Evolutionary conservation across 2,113 vertebrate species (phyloP).

Genomic region (Zosterops pallidus): DNA sequence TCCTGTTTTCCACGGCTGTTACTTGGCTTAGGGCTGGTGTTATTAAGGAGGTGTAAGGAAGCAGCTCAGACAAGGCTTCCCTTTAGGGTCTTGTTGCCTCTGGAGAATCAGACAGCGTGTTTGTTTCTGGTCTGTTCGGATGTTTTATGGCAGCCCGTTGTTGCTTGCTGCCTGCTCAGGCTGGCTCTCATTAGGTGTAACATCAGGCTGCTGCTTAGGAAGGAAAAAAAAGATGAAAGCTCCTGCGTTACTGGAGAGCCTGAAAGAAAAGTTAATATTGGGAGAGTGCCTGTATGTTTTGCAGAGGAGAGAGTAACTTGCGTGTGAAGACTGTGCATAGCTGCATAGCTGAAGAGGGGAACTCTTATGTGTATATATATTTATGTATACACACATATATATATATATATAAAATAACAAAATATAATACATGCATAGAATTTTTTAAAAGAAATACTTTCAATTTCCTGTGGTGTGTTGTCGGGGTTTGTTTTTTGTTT

Average conservation of each 20-base stretch:
- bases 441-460: background rate
- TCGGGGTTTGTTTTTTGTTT: no score
- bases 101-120: slow-evolving; percentile 24
- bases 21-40: slow-evolving; percentile 69
- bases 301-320: background rate
- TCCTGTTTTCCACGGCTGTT: slow-evolving; percentile 65
- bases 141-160: slow-evolving; percentile 35
- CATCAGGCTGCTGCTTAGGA: background rate
- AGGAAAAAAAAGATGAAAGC: slow-evolving; percentile 16
- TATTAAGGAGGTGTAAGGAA: slow-evolving; percentile 76
- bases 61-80: slow-evolving; percentile 70
- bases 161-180: background rate
- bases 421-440: background rate
- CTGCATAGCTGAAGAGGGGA: background rate
- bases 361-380: background rate
- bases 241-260: background rate
- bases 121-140: slow-evolving; percentile 51
- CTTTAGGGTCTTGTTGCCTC: slow-evolving; percentile 58
- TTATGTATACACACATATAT: background rate
- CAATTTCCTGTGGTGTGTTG: no score
- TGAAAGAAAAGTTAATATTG: background rate
- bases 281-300: rapidly evolving
- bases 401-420: background rate
- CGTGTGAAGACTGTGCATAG: rapidly evolving
- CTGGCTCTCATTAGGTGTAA: slow-evolving; percentile 15